These are phyloP conservation scores for Empidonax traillii DNA, from an alignment of 2,113 vertebrate genomes.

Conservation along the genomic window DNA sequence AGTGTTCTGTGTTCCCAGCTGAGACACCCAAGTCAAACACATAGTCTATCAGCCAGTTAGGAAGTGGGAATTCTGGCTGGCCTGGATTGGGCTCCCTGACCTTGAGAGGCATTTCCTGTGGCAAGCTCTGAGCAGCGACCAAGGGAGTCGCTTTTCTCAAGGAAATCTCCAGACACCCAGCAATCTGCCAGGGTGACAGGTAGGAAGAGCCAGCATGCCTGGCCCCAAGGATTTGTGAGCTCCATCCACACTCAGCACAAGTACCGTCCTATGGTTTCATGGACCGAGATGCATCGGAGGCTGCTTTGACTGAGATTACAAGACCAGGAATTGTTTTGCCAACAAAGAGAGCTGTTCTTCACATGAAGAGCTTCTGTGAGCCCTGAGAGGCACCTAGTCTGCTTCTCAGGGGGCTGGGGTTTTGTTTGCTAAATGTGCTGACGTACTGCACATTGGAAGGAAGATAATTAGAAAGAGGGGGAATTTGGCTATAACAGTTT, in stretches of 20 bases:
- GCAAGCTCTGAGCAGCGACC: neutral
- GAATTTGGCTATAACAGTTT: neutral
- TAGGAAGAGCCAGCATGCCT: neutral
- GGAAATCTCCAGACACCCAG: neutral
- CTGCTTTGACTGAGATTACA: neutral
- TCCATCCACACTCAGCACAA: neutral
- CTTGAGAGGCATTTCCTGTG: neutral
- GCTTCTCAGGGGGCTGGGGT: neutral
- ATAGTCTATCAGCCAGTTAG: neutral
- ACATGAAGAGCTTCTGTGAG: neutral
- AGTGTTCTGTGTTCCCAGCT: neutral
- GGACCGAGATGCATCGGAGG: fast-evolving
- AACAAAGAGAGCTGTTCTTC: neutral
- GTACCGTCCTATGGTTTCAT: neutral
- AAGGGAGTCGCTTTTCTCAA: neutral
- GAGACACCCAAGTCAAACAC: neutral
- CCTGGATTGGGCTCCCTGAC: neutral
- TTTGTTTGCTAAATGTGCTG: neutral
- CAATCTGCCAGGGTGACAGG: neutral
- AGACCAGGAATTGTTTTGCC: neutral
- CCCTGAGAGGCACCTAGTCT: neutral
- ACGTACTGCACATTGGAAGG: neutral
- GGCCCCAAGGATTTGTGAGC: fast-evolving
- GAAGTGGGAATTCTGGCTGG: neutral
- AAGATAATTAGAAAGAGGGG: neutral